These are phyloP conservation scores for Euphydryas editha DNA, from an alignment of 2,888 invertebrate species.

Conservation along the genomic window DNA sequence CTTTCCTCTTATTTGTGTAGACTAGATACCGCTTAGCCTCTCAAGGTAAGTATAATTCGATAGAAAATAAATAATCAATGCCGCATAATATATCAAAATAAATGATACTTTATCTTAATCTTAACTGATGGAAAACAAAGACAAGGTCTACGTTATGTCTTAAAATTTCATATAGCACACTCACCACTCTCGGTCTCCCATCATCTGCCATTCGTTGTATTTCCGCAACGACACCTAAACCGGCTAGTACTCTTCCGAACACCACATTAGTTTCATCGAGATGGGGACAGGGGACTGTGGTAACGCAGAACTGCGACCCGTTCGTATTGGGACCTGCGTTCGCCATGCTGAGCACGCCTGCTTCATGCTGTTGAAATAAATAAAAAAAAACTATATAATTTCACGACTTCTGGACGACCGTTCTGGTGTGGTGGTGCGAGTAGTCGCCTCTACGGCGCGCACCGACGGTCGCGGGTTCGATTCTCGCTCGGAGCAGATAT, in stretches of 20 bases:
- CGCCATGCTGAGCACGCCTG: constrained; percentile 90
- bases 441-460: too few species aligned
- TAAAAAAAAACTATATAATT: neutral
- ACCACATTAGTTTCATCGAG: constrained; percentile 92
- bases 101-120: too few species aligned
- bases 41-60: too few species aligned
- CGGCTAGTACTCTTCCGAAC: constrained; percentile 91
- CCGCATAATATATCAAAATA: too few species aligned
- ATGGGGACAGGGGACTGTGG: constrained; percentile 89
- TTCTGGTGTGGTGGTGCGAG: too few species aligned
- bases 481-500: too few species aligned
- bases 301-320: constrained; percentile 97
- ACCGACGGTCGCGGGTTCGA: too few species aligned
- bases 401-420: neutral
- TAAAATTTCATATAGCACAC: constrained; percentile 46
- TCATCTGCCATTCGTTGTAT: constrained; percentile 70
- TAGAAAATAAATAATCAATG: too few species aligned
- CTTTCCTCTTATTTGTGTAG: too few species aligned
- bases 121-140: too few species aligned
- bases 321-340: constrained; percentile 94
- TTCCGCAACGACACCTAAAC: constrained; percentile 72
- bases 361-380: constrained; percentile 78
- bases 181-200: constrained; percentile 85
- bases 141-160: neutral
- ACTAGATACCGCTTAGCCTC: too few species aligned